Conservation (phyloP, 2,113 vertebrate species). For the Danionella cerebrum region DNA sequence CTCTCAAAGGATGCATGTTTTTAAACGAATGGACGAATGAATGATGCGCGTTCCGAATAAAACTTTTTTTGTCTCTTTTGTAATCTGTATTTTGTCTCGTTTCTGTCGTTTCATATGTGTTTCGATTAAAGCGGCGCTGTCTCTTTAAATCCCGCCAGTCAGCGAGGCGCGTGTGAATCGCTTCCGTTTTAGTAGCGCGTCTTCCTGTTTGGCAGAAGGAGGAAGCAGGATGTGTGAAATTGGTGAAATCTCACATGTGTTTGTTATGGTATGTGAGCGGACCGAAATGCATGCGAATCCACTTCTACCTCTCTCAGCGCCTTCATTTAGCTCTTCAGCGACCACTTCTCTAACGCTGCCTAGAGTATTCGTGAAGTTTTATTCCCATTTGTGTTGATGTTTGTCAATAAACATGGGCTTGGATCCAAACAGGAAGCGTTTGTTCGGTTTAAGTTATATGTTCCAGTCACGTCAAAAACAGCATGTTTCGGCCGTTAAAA, state of each 20-base stretch:
- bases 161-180: conserved; percentile 41
- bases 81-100: too few relatives aligned
- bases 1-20: too few relatives aligned
- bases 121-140: conserved; percentile 40
- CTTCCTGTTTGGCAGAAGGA: conserved; percentile 62
- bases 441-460: not conserved
- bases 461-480: not conserved
- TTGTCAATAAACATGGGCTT: conserved; percentile 5
- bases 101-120: too few relatives aligned
- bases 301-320: not conserved
- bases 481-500: too few relatives aligned
- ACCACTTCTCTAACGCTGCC: not conserved
- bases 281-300: conserved; percentile 43
- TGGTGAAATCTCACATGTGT: conserved; percentile 45
- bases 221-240: conserved; percentile 52
- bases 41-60: too few relatives aligned
- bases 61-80: too few relatives aligned
- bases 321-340: not conserved
- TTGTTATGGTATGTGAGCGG: conserved; percentile 60
- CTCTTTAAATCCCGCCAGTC: conserved; percentile 60
- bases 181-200: conserved; percentile 41
- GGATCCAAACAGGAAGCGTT: not conserved
- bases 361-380: not conserved
- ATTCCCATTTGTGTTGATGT: not conserved
- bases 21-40: too few relatives aligned